Base-by-base conservation (phyloP, 2,797 vertebrate genomes). In the Darevskia mixta region DNA sequence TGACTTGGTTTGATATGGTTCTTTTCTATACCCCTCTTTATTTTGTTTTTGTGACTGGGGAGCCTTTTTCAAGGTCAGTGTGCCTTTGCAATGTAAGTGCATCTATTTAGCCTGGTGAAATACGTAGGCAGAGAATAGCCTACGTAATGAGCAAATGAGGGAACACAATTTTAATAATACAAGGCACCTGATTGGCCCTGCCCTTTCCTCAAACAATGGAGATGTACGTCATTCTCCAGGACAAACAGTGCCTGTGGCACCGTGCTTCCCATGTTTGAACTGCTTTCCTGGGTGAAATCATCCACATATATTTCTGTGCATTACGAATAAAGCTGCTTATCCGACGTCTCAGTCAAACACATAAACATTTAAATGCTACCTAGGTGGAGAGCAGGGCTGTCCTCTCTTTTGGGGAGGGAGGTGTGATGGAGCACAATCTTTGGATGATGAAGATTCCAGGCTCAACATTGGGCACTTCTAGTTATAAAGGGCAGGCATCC, bases 151-250 rank as follows among this genome's bases (percentile, higher is more conserved):
- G 91, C 86, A 92, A 85, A 83, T 94, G 88, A 91, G 77, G 89
- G 83, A 91, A 87, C 79, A 86, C 20, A 86, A 87, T 1, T 73
- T 96, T 90, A 94, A 91, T 95, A 94, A 92, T 92, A 91, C 82
- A 94, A 82, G 89, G 87, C 71, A 90, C 77, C 87, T 92, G 91
- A 92, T 75, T 92, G 91, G 82, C 73, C 4, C 38, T 94, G 78
- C 75, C 88, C 89, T 96, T 96, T 96, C 3, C 6, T 80, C 73
- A 82, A 94, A 92, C 90, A 94, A 49, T 5, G 17, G 86, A 82
- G 86, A 81, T 69, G 13, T 89, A 79, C 66, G 75, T 90, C 92
- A 94, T 85, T 35, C 5, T 5, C 2, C n/a, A 90, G 91, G 86
- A 82, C 77, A 90, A n/a, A 3, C 82, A 25, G 32, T n/a, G 78